Evolutionary conservation across 2,888 invertebrate genomes (phyloP), one percentile per base, ranked within the genome.

Genomic region (Odontocolon sp.): DNA sequence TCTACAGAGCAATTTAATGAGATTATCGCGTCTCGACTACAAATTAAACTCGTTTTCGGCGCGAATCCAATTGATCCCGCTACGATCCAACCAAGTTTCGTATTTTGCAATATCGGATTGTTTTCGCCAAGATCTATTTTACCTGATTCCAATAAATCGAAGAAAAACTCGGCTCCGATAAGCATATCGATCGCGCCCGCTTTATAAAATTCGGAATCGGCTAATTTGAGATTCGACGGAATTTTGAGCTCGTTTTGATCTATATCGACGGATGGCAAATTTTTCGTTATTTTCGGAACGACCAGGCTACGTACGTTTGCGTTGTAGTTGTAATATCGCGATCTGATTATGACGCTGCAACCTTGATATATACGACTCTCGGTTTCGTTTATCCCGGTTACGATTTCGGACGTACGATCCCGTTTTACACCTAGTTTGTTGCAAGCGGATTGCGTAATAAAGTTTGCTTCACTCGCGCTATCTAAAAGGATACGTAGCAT

Each of bases 251-350:
- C 54, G 23, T 54, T 52, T 56, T 3, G 18, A 36, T 79, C 59
- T 3, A 79, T 28, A 0, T 23, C 8, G 2, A 59, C 21, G 1
- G 52, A 57, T 9, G 79, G 77, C 18, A 77, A 42, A 0, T 6
- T 11, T 50, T 72, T 69, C 14, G 79, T 57, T 21, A 78, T 74
- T 11, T 42, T 45, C 4, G 67, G 59, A 9, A 72, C 77, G 8
- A 79, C 50, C 0, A 79, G 36, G 26, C 78, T 76, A 33, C 36
- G 45, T 3, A 73, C 45, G 14, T 61, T 50, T 18, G 57, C 3
- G 2, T 18, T 2, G 16, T 5, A 38, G 6, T 36, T 57, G 1
- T 11, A 36, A 26, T 36, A 38, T 36, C 57, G 33, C n/a, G 36
- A 57, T 11, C 36, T 11, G 3, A 57, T 3, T 2, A 36, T 3